These are phyloP conservation scores for Acronicta leporina DNA, from an alignment of 2,888 invertebrate species.

Conservation along the genomic window DNA sequence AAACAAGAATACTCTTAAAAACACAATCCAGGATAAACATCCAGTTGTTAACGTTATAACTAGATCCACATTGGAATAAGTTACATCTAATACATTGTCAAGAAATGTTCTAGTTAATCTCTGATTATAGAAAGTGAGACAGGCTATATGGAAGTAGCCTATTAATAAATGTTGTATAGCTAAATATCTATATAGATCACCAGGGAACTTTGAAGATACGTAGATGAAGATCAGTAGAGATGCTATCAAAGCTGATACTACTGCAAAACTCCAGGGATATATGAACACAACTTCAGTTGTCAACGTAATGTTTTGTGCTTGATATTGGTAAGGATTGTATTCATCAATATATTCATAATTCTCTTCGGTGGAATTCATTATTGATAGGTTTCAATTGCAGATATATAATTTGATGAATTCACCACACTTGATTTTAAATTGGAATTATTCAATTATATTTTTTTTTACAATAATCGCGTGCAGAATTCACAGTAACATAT, in stretches of 20 bases:
- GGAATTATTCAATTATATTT: neutral
- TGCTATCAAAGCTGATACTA: constrained; percentile 8
- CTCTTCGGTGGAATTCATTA: neutral
- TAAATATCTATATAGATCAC: constrained; percentile 39
- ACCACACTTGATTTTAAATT: neutral
- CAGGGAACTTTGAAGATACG: constrained; percentile 23
- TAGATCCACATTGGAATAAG: constrained; percentile 41
- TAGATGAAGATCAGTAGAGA: constrained; percentile 24
- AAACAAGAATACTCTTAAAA: constrained; percentile 55
- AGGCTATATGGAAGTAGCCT: constrained; percentile 33
- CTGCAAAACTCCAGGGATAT: constrained; percentile 12
- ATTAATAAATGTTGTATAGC: constrained; percentile 42
- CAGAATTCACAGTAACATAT: neutral
- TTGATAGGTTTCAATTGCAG: neutral
- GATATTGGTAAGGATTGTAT: constrained; percentile 1
- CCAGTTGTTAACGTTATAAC: constrained; percentile 41
- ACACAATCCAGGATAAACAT: constrained; percentile 47
- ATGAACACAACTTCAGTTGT: constrained; percentile 9
- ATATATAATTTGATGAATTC: constrained; percentile 3
- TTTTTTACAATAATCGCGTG: constrained; percentile 6
- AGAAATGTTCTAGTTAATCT: constrained; percentile 2
- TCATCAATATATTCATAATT: neutral
- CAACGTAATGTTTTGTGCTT: constrained; percentile 20
- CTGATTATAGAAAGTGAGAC: constrained; percentile 31
- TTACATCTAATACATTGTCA: neutral